These are phyloP conservation scores for Polydrusus cervinus DNA, from an alignment of 2,888 invertebrate genomes.

Conservation along the genomic window DNA sequence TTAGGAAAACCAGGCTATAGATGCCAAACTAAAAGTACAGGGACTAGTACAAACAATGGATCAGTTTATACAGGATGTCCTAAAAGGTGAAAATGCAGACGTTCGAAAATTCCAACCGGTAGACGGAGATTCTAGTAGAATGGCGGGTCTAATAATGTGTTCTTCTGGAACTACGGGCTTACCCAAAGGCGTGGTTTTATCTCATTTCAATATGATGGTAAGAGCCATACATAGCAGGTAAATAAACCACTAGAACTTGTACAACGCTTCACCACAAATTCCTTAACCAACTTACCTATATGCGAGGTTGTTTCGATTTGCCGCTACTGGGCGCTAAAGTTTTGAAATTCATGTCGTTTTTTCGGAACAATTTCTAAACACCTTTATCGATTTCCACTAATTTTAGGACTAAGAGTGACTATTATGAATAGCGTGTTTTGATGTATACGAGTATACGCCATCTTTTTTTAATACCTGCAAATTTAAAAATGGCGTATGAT, in stretches of 20 bases:
- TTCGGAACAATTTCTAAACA: too few relatives aligned
- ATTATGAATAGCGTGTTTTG: too few relatives aligned
- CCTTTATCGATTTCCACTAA: too few relatives aligned
- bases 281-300: too few relatives aligned
- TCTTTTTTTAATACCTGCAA: too few relatives aligned
- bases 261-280: too few relatives aligned
- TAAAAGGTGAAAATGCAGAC: conserved; percentile 16
- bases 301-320: too few relatives aligned
- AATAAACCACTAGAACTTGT: neutral
- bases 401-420: too few relatives aligned
- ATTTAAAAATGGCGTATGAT: too few relatives aligned
- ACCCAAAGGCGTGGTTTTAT: conserved; percentile 43
- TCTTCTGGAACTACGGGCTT: conserved; percentile 50
- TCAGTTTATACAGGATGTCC: conserved; percentile 20
- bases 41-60: conserved; percentile 5
- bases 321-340: too few relatives aligned
- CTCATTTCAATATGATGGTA: conserved; percentile 34
- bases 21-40: neutral
- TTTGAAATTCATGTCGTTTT: too few relatives aligned
- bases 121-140: conserved; percentile 27
- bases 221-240: conserved; percentile 29
- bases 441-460: too few relatives aligned
- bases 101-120: conserved; percentile 24
- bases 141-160: conserved; percentile 31
- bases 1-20: neutral